Evolutionary conservation across 2,113 vertebrate species (phyloP), one percentile per base, ranked within the genome.

Genomic region (Xiphias gladius): DNA sequence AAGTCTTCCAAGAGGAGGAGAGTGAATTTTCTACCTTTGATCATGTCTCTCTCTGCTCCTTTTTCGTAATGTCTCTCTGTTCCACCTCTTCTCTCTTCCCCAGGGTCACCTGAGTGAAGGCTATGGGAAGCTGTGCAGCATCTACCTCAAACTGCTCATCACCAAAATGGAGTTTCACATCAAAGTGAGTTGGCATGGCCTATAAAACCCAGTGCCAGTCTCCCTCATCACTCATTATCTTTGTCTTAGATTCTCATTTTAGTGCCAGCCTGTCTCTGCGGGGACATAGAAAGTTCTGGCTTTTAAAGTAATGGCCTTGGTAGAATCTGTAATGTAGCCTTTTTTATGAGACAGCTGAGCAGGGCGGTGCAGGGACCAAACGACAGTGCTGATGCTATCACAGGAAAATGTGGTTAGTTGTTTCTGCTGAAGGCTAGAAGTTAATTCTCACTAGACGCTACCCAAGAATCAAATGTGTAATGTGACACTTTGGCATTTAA

Each of bases 161-260:
- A 99, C 97, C 86, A 99, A 98, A 96, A 99, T 99, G 97, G 98
- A 99, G 88, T 99, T 98, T 89, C 98, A 99, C 93, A 96, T 96
- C 88, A 99, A 99, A 95, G 98, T 99, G 93, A 97, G 95, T 94
- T 16, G n/a, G 26, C 70, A 67, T 80, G 84, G 80, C 84, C 87
- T 89, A 90, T 86, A 86, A 89, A 88, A 82, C 32, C 50, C 43
- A 50, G 65, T 67, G 13, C 61, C 83, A 58, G 79, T 52, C 88
- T 91, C 90, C 88, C 87, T 77, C 58, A 26, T 81, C 85, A 17
- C 75, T 92, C 71, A 75, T 88, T 85, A 90, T 86, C 87, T 82
- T 76, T 78, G 80, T 79, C 76, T 91, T 74, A 76, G 80, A 17
- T 58, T 70, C 82, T 85, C 64, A 35, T 91, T 91, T 93, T 86